Base-by-base conservation (phyloP, 53 echinoderm and acorn worm species). In the Mesocentrotus franciscanus region DNA sequence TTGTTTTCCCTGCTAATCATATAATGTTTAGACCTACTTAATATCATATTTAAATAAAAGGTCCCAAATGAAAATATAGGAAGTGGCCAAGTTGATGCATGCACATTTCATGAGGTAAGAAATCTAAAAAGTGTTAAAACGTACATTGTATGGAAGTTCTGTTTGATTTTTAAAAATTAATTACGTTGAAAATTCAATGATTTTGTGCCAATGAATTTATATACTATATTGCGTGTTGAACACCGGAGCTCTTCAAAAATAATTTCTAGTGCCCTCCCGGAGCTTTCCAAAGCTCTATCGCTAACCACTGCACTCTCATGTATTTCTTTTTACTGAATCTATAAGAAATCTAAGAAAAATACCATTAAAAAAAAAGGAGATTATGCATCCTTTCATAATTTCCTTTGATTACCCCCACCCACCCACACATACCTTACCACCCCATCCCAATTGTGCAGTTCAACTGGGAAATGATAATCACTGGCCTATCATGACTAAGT, bases 401-500 rank as follows among this genome's bases (percentile, higher is more conserved):
- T 78, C 78, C 11, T 17, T 5, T 81, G 39, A 8, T 2, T 42
- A 81, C 18, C 36, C 42, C 42, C 13, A 8, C 33, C 76, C 42
- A 74, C 27, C 1, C 74, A 39, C 3, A 39, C 39, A 39, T 3
- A 39, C 49, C 49, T 5, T 6, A 2, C 49, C 49, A 49, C 49
- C 6, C 49, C 49, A 49, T 49, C 49, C 87, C 12, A n/a, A 3
- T 24, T 59, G 29, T 27, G 20, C 0, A 57, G 57, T 87, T 58
- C 13, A 59, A 11, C 12, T n/a, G 55, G 84, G 55, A 49, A 84
- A 56, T 57, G 58, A 29, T 58, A n/a, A 87, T 58, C 87, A 58
- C n/a, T 26, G 8, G 10, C 58, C 58, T 14, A 59, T 87, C 56
- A 87, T 87, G 87, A 87, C 87, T 87, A 87, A 87, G 87, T 57